These are phyloP conservation scores for Desmodus rotundus DNA, from an alignment of 2,113 vertebrate genomes.

Conservation along the genomic window DNA sequence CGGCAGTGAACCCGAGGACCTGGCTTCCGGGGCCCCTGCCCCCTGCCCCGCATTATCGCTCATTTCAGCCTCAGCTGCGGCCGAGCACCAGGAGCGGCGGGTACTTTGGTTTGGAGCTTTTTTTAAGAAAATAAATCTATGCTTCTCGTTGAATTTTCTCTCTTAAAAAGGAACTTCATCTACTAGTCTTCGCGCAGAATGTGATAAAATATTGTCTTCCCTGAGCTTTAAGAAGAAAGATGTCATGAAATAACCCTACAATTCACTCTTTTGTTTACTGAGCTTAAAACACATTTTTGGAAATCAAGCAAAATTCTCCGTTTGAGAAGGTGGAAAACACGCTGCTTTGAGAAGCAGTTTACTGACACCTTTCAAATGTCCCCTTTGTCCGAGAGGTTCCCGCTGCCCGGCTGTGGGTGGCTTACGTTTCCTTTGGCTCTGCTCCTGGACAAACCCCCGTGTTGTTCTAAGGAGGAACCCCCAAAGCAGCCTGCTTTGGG, in stretches of 20 bases:
- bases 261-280: constrained; percentile 49
- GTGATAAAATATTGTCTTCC: not conserved
- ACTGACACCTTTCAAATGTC: constrained; percentile 78
- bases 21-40: no score
- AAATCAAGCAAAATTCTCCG: constrained; percentile 75
- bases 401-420: constrained; percentile 70
- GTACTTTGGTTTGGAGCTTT: no score
- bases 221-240: not conserved
- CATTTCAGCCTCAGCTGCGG: fast-evolving
- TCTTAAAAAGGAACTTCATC: not conserved
- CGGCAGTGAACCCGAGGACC: no score
- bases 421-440: constrained; percentile 72
- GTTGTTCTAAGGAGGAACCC: constrained; percentile 76
- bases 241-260: constrained; percentile 38
- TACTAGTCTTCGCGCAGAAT: not conserved
- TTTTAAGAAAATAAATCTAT: not conserved
- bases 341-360: constrained; percentile 74
- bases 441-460: constrained; percentile 72
- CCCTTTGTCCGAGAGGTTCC: constrained; percentile 74
- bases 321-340: constrained; percentile 75
- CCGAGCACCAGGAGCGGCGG: not conserved
- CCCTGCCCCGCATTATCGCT: fast-evolving
- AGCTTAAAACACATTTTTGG: constrained; percentile 50
- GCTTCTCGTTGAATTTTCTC: not conserved
- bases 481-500: not conserved